These are phyloP conservation scores for Vipera latastei DNA, from an alignment of 2,797 vertebrate species.

Conservation along the genomic window DNA sequence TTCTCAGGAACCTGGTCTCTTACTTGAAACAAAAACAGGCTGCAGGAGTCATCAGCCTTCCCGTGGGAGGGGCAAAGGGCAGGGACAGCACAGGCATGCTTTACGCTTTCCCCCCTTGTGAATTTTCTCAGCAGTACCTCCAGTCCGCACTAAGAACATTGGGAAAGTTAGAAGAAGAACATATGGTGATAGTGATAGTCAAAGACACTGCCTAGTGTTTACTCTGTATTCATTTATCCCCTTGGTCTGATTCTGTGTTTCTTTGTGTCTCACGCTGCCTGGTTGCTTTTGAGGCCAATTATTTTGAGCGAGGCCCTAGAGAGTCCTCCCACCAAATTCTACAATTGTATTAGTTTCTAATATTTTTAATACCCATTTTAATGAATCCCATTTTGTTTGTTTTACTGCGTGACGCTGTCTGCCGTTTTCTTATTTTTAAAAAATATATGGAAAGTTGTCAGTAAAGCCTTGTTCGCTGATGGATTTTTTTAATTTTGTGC, in stretches of 20 bases:
- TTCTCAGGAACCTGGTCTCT: conserved; percentile 96
- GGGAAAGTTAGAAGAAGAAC: conserved; percentile 93
- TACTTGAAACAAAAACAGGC: conserved; percentile 99
- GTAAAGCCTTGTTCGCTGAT: conserved; percentile 81
- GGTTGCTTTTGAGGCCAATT: conserved; percentile 65
- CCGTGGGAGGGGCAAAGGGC: conserved; percentile 86
- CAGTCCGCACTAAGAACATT: conserved; percentile 88
- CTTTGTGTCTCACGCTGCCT: conserved; percentile 68
- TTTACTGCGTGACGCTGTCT: conserved; percentile 76
- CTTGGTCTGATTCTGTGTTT: conserved; percentile 53
- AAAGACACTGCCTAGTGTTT: conserved; percentile 82
- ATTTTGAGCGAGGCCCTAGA: conserved; percentile 60
- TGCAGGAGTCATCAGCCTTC: conserved; percentile 94
- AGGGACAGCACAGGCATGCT: conserved; percentile 89
- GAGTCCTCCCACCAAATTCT: conserved; percentile 55
- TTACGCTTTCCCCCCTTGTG: conserved; percentile 96
- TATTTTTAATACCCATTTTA: conserved; percentile 69
- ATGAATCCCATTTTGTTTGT: conserved; percentile 70
- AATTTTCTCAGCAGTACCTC: conserved; percentile 95
- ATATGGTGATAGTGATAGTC: conserved; percentile 95
- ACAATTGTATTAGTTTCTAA: conserved; percentile 65
- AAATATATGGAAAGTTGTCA: conserved; percentile 79
- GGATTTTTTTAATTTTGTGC: conserved; percentile 77
- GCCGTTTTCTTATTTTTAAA: conserved; percentile 76
- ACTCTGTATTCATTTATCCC: conserved; percentile 35